phyloP scores from a whole-genome alignment of 2,113 vertebrate genomes.

The Pogonocichla stellata region DNA sequence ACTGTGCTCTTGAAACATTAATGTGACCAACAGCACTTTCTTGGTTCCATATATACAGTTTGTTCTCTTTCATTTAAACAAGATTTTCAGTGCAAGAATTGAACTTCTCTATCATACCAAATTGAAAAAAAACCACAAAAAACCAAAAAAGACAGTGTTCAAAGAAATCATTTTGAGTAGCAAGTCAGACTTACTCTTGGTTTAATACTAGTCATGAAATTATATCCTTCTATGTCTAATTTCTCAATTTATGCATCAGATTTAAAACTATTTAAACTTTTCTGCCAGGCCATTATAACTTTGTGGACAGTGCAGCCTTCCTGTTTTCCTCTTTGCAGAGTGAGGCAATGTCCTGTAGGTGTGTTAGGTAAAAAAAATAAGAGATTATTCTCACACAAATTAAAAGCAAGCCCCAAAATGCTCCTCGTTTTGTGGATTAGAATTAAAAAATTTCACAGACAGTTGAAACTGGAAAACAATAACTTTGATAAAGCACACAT shows the following conservation, averaged over 20 bases:
- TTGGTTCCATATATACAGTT: background rate
- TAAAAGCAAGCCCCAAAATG: background rate
- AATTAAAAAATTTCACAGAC: background rate
- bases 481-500: background rate
- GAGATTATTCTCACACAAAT: background rate
- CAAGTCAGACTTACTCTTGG: background rate
- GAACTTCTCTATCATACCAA: background rate
- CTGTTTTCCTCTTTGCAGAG: background rate
- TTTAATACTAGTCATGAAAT: background rate
- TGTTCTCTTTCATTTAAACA: background rate
- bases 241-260: background rate
- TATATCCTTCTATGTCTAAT: background rate
- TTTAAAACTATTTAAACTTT: background rate
- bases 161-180: background rate
- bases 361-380: background rate
- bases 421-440: background rate
- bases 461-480: background rate
- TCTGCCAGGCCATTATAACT: background rate
- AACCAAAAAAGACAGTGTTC: background rate
- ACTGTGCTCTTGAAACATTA: background rate
- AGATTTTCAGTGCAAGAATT: background rate
- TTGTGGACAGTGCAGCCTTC: background rate
- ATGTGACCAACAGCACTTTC: background rate
- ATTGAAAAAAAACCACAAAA: background rate
- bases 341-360: background rate